These are phyloP conservation scores for Serilophus lunatus DNA, from an alignment of 2,113 vertebrate species.

Conservation along the genomic window DNA sequence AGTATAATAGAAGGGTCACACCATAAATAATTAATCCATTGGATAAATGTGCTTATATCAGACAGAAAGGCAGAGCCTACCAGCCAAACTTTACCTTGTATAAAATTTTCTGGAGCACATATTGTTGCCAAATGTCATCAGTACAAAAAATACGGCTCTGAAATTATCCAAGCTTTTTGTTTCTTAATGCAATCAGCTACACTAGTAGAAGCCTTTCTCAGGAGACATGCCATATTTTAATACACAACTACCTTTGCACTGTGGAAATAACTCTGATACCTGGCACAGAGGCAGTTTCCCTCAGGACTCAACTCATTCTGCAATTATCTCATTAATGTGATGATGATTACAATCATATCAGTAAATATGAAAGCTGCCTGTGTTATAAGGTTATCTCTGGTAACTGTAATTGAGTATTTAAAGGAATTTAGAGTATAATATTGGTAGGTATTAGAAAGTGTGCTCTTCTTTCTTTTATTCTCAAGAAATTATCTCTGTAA, in stretches of 20 bases:
- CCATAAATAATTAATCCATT: conserved; percentile 61
- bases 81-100: background rate
- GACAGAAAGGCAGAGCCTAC: background rate
- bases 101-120: background rate
- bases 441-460: background rate
- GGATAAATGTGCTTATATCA: conserved; percentile 40
- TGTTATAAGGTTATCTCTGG: background rate
- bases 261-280: background rate
- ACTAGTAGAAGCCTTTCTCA: background rate
- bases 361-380: background rate
- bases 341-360: background rate
- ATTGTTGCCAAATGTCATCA: background rate
- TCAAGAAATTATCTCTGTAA: background rate
- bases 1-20: conserved; percentile 52
- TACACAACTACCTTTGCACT: background rate
- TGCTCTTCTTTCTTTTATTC: background rate
- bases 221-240: background rate
- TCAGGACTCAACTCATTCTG: background rate
- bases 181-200: background rate
- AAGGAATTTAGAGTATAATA: background rate
- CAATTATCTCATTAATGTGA: background rate
- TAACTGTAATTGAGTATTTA: background rate
- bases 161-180: background rate
- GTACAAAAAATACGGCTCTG: background rate
- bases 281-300: background rate